A percentile compares a stretch with the other conserved stretches of the same genome.
These are phyloP conservation scores for Drosophila mimica DNA, from an alignment of 2,888 invertebrate species.

Conservation along the genomic window DNA sequence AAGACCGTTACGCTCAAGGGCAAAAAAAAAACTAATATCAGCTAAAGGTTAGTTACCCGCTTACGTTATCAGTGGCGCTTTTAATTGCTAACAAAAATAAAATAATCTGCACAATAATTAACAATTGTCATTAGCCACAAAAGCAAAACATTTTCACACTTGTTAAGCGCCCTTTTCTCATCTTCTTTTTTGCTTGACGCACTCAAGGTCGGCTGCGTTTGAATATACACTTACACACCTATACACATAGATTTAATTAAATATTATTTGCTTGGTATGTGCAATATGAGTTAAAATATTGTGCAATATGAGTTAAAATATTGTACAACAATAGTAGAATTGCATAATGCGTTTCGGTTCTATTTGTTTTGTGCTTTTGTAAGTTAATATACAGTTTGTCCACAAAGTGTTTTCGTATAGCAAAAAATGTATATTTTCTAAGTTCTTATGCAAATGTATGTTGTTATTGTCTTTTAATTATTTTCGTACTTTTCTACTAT, in stretches of 20 bases:
- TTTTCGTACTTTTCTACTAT: no score
- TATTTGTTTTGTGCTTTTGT: constrained; percentile 33
- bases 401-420: no score
- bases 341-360: constrained; percentile 51
- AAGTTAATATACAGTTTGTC: neutral
- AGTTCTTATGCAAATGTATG: no score
- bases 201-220: constrained; percentile 35
- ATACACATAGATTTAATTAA: constrained; percentile 44
- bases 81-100: constrained; percentile 23
- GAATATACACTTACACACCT: neutral
- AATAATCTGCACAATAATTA: constrained; percentile 11
- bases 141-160: constrained; percentile 8
- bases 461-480: no score
- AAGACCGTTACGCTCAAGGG: constrained; percentile 15
- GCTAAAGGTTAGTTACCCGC: constrained; percentile 66
- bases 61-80: constrained; percentile 21
- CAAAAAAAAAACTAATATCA: constrained; percentile 11
- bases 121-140: constrained; percentile 5
- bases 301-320: constrained; percentile 29
- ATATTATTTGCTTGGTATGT: constrained; percentile 42
- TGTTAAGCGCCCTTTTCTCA: constrained; percentile 12
- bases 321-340: constrained; percentile 41
- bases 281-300: constrained; percentile 31
- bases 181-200: constrained; percentile 1
- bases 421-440: no score